phyloP scores from a whole-genome alignment of 1,140 invertebrate species.

The Rhizoglyphus robini region DNA sequence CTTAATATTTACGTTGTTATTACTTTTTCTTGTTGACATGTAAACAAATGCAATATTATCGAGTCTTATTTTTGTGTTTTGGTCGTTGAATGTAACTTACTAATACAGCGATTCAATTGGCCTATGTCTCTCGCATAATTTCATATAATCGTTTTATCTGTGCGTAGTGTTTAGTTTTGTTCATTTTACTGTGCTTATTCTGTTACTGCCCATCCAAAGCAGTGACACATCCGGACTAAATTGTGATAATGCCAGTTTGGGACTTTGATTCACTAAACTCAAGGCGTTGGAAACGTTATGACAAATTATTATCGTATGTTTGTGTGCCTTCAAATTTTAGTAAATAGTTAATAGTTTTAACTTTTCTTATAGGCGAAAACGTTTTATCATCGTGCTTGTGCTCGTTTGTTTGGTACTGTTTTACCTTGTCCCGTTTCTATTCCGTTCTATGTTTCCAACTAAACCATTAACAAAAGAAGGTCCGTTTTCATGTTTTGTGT shows the following conservation, averaged over 20 bases:
- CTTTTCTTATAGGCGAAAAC: conserved; percentile 43
- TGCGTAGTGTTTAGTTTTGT: no score
- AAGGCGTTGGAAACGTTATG: conserved; percentile 56
- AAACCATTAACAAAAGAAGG: neutral
- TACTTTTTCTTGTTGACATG: no score
- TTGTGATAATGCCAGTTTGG: neutral
- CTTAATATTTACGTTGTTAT: no score
- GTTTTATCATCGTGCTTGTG: conserved; percentile 46
- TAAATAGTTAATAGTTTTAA: neutral
- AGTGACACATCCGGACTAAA: no score
- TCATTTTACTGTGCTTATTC: no score
- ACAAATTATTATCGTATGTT: conserved; percentile 17
- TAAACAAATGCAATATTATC: no score
- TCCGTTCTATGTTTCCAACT: conserved; percentile 41
- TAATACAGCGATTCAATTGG: no score
- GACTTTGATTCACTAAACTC: neutral
- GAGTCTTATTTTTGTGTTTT: no score
- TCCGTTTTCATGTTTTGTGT: conserved; percentile 6
- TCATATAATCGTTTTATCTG: no score
- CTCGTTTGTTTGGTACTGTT: conserved; percentile 46
- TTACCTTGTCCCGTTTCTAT: conserved; percentile 47
- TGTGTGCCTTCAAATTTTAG: neutral
- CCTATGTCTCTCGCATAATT: no score
- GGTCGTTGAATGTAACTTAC: no score
- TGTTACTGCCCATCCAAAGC: no score